These are phyloP conservation scores for Phylloscopus trochiloides DNA, from an alignment of 2,113 vertebrate genomes.

Conservation along the genomic window DNA sequence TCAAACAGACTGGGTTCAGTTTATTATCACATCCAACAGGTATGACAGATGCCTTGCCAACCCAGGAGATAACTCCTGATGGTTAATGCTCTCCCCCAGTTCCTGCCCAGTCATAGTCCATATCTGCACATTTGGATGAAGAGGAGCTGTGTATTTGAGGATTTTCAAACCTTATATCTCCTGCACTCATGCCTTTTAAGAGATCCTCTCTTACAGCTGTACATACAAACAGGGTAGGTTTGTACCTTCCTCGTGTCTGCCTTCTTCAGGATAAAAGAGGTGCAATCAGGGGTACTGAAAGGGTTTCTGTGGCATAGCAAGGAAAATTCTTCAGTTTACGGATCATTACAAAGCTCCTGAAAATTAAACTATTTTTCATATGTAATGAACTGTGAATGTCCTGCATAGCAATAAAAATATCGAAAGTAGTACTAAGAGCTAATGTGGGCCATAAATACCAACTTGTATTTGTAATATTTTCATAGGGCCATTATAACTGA, in stretches of 20 bases:
- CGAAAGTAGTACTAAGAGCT: slow-evolving; percentile 54
- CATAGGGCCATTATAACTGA: slow-evolving; percentile 53
- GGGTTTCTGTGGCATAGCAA: not conserved
- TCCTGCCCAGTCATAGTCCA: not conserved
- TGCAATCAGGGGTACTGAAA: not conserved
- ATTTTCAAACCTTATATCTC: not conserved
- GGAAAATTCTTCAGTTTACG: not conserved
- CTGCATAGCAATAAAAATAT: slow-evolving; percentile 49
- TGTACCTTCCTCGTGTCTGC: not conserved
- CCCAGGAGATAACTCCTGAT: not conserved
- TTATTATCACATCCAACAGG: not conserved
- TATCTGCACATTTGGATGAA: not conserved
- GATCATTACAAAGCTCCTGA: slow-evolving; percentile 21
- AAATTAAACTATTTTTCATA: slow-evolving; percentile 68
- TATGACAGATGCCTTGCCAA: not conserved
- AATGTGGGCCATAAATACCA: slow-evolving; percentile 55
- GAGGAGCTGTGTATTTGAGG: not conserved
- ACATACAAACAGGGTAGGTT: not conserved
- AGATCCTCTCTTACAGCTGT: not conserved
- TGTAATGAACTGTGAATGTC: slow-evolving; percentile 38
- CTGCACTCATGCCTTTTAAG: not conserved
- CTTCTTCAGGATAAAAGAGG: not conserved
- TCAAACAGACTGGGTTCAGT: not conserved
- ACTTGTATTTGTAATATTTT: slow-evolving; percentile 51
- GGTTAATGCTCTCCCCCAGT: not conserved